Conservation (phyloP, 2,797 vertebrate species). For the Anabacerthia variegaticeps region DNA sequence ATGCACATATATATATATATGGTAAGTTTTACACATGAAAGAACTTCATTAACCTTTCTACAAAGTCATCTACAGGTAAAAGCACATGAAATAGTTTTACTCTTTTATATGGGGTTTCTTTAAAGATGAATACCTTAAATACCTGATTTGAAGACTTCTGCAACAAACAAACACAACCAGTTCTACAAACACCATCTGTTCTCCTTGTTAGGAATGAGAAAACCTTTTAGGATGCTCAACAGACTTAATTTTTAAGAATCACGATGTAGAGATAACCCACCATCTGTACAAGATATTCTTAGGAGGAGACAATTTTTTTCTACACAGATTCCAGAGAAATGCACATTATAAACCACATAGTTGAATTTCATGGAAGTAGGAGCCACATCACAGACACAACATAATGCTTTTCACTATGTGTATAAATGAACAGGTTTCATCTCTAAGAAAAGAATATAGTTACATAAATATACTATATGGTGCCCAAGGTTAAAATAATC, state of each 20-base stretch:
- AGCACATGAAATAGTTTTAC: background rate
- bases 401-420: background rate
- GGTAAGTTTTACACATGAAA: background rate
- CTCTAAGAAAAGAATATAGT: background rate
- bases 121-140: conserved; percentile 14
- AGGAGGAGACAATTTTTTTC: background rate
- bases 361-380: background rate
- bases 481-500: background rate
- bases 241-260: background rate
- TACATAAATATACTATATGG: background rate
- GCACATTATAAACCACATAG: background rate
- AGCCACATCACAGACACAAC: background rate
- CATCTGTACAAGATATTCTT: conserved; percentile 7
- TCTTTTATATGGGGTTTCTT: background rate
- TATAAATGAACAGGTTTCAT: background rate
- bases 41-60: conserved; percentile 19
- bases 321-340: background rate
- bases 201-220: background rate
- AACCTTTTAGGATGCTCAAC: background rate
- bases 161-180: background rate
- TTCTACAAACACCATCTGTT: background rate
- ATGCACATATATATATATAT: background rate
- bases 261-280: background rate
- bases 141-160: background rate
- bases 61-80: background rate